phyloP scores from a whole-genome alignment of 2,113 vertebrate species.

The Orthonyx spaldingii region DNA sequence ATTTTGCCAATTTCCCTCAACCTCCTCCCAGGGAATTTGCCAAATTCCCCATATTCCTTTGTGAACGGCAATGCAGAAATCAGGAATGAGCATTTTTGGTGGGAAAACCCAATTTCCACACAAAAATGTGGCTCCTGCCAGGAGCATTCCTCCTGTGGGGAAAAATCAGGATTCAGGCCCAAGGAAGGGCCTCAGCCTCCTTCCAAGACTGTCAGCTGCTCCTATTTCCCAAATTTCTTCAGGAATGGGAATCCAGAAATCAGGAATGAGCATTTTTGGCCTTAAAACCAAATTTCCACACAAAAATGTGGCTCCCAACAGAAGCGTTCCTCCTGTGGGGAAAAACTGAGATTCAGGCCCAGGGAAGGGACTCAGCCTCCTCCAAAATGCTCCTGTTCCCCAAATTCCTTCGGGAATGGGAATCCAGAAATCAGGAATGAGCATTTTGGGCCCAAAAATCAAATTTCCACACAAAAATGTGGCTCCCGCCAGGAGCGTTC shows the following conservation, averaged over 20 bases:
- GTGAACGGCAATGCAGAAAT: too few species aligned
- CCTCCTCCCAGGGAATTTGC: too few species aligned
- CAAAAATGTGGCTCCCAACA: background rate
- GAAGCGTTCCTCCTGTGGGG: background rate
- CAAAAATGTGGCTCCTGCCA: background rate
- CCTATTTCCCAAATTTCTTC: background rate
- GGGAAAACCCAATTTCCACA: background rate
- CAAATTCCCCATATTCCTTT: too few species aligned
- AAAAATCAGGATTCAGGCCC: background rate
- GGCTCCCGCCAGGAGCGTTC: accelerated
- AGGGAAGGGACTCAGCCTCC: background rate
- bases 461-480: accelerated
- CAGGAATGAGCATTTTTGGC: background rate
- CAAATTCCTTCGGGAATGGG: background rate
- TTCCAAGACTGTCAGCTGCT: too few species aligned
- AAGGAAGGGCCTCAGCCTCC: background rate
- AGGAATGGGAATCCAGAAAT: background rate
- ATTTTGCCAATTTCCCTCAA: too few species aligned
- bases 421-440: background rate
- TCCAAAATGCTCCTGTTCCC: background rate
- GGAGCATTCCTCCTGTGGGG: background rate
- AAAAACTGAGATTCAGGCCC: background rate
- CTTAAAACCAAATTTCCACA: background rate
- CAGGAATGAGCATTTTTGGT: background rate
- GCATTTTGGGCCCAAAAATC: accelerated